Evolutionary conservation across 92 coral and sea anemone genomes (phyloP), one percentile per base, ranked within the genome.

Genomic region (Epizoanthus ramosus): DNA sequence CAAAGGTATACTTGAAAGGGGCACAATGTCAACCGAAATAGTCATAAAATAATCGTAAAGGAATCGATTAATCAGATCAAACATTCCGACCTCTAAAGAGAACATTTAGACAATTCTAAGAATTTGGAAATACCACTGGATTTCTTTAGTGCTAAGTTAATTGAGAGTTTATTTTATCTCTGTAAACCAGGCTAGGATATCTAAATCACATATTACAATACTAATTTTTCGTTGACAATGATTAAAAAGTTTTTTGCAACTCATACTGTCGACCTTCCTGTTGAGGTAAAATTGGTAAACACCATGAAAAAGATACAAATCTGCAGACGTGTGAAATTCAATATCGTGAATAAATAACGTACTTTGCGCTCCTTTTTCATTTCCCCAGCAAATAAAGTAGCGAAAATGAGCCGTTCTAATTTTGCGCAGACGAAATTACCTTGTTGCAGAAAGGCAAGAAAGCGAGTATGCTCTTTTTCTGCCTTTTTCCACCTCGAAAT

Each of bases 381-480:
- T 67, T 31, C 56, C 61, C 76, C n/a, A 39, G 75, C 71, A 88
- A 88, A 88, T 47, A 88, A 50, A 45, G 70, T 63, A 59, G 52
- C 75, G 66, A 84, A 85, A 84, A 71, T 25, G 53, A 65, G 50
- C 56, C 63, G 72, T 63, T 87, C 77, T 83, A 69, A 83, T 58
- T 67, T 73, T 83, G 53, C 68, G 13, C 60, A 53, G 73, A 25
- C 56, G 50, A 28, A 39, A 33, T 25, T 33, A 75, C 21, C 9
- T 33, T 75, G 18, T 2, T 15, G 58, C 39, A 7, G 22, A 57
- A 57, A 24, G 8, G 12, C 63, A 56, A 24, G 50, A 35, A 75
- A 33, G 23, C 3, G 60, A 47, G 33, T 45, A 3, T 22, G 15
- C 18, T 25, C 25, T 25, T 52, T 24, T 8, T 63, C 41, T 45